Evolutionary conservation across 2,797 vertebrate species (phyloP).

Genomic region (Zalophus californianus): DNA sequence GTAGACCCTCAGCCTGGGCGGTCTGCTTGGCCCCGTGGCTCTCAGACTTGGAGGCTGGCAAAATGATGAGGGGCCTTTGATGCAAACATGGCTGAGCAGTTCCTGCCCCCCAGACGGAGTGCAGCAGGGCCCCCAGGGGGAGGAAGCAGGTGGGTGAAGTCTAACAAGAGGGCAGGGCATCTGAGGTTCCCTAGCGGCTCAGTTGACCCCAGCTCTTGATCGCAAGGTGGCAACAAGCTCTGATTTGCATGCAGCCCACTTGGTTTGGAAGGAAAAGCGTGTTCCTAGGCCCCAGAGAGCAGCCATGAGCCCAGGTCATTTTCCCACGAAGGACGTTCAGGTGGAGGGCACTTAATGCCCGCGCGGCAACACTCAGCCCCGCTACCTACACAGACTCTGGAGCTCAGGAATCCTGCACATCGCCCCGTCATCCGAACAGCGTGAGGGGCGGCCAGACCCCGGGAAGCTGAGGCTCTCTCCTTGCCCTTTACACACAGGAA

Average conservation of each 20-base stretch:
- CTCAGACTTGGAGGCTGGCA: background rate
- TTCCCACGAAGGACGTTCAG: accelerated
- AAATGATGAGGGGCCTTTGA: background rate
- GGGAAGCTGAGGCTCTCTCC: accelerated
- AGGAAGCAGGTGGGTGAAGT: background rate
- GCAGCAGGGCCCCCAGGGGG: background rate
- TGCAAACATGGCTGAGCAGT: background rate
- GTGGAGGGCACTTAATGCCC: too few species aligned
- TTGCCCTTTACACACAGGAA: background rate
- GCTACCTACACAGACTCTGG: accelerated
- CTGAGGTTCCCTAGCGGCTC: accelerated
- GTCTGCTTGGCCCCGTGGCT: accelerated
- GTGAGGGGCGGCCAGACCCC: accelerated
- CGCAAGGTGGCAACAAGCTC: background rate
- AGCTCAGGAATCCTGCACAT: accelerated
- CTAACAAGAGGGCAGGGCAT: accelerated
- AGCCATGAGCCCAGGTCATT: accelerated
- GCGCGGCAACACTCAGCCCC: accelerated
- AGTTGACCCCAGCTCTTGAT: background rate
- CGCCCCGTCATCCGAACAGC: accelerated
- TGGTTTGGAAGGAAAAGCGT: background rate
- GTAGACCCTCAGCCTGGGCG: too few species aligned
- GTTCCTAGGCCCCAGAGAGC: background rate
- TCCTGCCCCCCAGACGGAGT: accelerated
- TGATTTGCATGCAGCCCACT: background rate